Evolutionary conservation across 2,797 vertebrate genomes (phyloP).

Genomic region (Danio tinwini): DNA sequence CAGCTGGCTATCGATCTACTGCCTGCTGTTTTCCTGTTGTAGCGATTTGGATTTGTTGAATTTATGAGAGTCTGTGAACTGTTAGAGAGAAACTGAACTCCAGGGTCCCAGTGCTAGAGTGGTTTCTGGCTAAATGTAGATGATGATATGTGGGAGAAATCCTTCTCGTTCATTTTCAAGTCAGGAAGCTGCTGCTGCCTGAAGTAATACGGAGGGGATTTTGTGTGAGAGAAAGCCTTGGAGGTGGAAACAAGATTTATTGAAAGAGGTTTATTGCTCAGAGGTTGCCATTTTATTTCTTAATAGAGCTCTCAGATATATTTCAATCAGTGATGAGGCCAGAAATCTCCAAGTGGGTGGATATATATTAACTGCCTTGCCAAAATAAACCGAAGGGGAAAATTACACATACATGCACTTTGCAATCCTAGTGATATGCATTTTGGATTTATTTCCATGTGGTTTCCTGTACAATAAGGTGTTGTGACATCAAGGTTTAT

Average conservation of each 20-base stretch:
- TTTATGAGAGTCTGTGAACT: not conserved
- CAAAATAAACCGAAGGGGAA: no score
- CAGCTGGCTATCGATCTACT: constrained; percentile 30
- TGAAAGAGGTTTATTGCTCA: not conserved
- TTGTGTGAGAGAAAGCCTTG: not conserved
- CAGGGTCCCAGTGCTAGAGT: not conserved
- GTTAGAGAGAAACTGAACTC: not conserved
- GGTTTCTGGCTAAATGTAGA: constrained; percentile 23
- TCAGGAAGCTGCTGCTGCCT: constrained; percentile 10
- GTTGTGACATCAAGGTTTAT: no score
- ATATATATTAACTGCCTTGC: not conserved
- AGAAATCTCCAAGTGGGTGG: constrained; percentile 2
- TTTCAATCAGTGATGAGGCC: not conserved
- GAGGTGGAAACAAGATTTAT: not conserved
- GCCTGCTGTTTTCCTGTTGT: not conserved
- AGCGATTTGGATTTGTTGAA: not conserved
- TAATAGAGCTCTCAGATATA: constrained; percentile 7
- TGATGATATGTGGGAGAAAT: constrained; percentile 18
- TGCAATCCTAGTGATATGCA: no score
- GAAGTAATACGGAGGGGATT: constrained; percentile 11
- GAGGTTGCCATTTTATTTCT: constrained; percentile 1
- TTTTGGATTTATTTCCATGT: no score
- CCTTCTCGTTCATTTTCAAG: constrained; percentile 21
- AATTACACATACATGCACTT: no score
- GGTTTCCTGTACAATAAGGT: no score